A percentile compares a stretch with the other conserved stretches of the same genome.
These are phyloP conservation scores for Acanthisitta chloris DNA, from an alignment of 2,113 vertebrate species.

Conservation along the genomic window DNA sequence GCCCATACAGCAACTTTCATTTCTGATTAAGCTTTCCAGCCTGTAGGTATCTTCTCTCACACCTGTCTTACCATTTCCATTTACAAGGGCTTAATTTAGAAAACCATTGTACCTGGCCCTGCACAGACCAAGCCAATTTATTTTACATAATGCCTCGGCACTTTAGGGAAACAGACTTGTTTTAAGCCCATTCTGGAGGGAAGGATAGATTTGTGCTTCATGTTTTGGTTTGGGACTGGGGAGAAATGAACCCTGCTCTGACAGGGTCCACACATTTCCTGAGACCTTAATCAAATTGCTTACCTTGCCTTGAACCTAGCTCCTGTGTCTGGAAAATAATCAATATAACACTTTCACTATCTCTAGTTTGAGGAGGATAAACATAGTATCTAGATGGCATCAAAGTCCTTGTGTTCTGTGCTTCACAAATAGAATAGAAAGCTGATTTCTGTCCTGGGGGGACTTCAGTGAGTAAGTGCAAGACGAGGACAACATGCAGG, in stretches of 20 bases:
- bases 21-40: conserved; percentile 29
- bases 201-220: background rate
- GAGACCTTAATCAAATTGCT: background rate
- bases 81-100: conserved; percentile 42
- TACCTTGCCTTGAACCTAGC: background rate
- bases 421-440: background rate
- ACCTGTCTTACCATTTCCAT: conserved; percentile 10
- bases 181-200: background rate
- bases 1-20: background rate
- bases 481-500: background rate
- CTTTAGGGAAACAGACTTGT: background rate
- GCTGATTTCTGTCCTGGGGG: background rate
- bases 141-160: conserved; percentile 11
- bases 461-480: background rate
- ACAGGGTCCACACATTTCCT: background rate
- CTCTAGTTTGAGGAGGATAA: background rate
- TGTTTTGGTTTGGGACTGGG: background rate
- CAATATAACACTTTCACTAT: background rate
- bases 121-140: conserved; percentile 9
- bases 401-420: background rate
- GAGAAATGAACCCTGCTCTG: background rate
- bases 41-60: conserved; percentile 9
- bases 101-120: background rate
- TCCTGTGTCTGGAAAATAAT: background rate
- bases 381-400: background rate